Base-by-base conservation (phyloP, 2,888 invertebrate genomes). In the Himalopsyche tibetana region DNA sequence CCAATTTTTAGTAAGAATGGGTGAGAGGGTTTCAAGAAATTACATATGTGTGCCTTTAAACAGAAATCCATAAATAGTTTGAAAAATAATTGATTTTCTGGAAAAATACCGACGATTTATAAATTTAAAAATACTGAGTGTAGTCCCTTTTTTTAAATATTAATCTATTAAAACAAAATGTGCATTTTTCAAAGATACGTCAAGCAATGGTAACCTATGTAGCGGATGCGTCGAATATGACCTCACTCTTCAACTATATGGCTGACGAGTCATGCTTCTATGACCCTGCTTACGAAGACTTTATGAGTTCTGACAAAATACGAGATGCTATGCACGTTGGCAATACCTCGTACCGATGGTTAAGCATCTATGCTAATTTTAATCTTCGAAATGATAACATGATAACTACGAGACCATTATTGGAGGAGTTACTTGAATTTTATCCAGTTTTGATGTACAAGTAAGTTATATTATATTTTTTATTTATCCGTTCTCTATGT, bases 391-490 rank as follows among this genome's bases (percentile, higher is more conserved):
- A 4, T 38, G 74, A 74, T 36, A 74, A 74, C 38, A 74, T 74
- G 74, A 12, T 38, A 3, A 74, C 12, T 4, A 36, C 74, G 15
- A 74, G 36, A 12, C 28, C 28, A 12, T 28, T 74, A 11, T 38
- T 74, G 74, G 74, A 74, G 38, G 12, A 36, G 15, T 36, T 74
- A 15, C 74, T 74, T 5, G 74, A 74, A 38, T 36, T 36, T 38
- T 74, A 74, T 74, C 74, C 74, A 74, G 36, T 74, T 12, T 36
- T 74, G 38, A 36, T 74, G 36, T 74, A 74, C 74, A 74, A 74
- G 74, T 74, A 36, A 74, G 74, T 15, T 12, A 6, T 28, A 28
- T n/a, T 28, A 28, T 28, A 19, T 19, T 19, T 19, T 63, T 63
- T 28, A 51, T 15, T 4, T 4, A 4, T 5, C 3, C 51, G 4